A percentile compares a stretch with the other conserved stretches of the same genome.
Conservation (phyloP, 2,113 vertebrate genomes). For the Ranitomeya imitator region DNA sequence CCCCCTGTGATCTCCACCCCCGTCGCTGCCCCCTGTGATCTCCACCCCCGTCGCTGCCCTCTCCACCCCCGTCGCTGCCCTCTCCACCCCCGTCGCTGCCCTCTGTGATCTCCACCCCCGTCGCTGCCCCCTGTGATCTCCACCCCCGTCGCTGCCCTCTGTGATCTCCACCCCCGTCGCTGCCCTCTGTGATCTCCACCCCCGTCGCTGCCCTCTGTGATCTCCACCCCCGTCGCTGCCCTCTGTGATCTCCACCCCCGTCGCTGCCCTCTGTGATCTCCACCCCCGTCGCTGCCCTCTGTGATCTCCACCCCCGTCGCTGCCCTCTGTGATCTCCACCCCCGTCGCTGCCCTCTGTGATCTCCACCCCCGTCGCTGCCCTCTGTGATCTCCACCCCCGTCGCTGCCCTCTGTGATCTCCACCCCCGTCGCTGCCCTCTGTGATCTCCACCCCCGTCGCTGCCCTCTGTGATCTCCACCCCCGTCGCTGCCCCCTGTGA, state of each 20-base stretch:
- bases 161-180: too few relatives aligned
- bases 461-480: neutral
- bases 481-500: neutral
- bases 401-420: neutral
- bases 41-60: too few relatives aligned
- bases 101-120: neutral
- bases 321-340: too few relatives aligned
- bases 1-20: neutral
- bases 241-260: too few relatives aligned
- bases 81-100: neutral
- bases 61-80: too few relatives aligned
- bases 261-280: too few relatives aligned
- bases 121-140: neutral
- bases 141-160: neutral
- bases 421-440: too few relatives aligned
- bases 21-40: too few relatives aligned
- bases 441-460: neutral
- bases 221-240: neutral
- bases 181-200: too few relatives aligned
- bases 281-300: neutral
- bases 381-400: neutral
- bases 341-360: too few relatives aligned
- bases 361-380: neutral
- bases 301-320: neutral
- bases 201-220: neutral